Percentiles rank a stretch among this genome's conserved stretches.
These are phyloP conservation scores for Morpho achilles DNA, from an alignment of 2,888 invertebrate genomes.

Conservation along the genomic window DNA sequence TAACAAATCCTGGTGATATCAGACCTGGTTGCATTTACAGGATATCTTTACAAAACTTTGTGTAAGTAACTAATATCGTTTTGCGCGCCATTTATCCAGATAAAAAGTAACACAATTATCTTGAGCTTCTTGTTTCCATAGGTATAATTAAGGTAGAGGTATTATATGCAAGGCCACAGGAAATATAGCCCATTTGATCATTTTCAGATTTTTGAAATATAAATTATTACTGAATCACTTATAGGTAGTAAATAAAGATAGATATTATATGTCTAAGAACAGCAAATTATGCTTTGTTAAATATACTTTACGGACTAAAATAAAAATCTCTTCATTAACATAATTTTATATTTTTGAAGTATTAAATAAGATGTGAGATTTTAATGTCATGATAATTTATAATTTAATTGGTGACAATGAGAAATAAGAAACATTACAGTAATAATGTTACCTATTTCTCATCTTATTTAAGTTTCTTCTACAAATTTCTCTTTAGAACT, in stretches of 20 bases:
- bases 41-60: constrained; percentile 78
- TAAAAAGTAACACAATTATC: not conserved
- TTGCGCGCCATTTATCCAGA: constrained; percentile 28
- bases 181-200: not conserved
- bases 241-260: not conserved
- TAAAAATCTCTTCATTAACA: too few species aligned
- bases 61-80: constrained; percentile 56
- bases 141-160: not conserved
- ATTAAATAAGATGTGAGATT: too few species aligned
- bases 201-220: not conserved
- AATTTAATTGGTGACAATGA: too few species aligned
- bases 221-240: not conserved
- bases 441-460: too few species aligned
- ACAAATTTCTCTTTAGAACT: too few species aligned
- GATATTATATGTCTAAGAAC: not conserved
- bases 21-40: constrained; percentile 74
- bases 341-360: too few species aligned
- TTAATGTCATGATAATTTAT: too few species aligned
- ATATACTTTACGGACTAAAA: too few species aligned
- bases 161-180: not conserved
- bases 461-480: too few species aligned
- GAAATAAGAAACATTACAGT: too few species aligned
- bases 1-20: constrained; percentile 43
- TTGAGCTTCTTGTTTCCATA: not conserved
- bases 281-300: too few species aligned